Evolutionary conservation across 2,888 invertebrate species (phyloP), one percentile per base, ranked within the genome.

Genomic region (Seira musarum): DNA sequence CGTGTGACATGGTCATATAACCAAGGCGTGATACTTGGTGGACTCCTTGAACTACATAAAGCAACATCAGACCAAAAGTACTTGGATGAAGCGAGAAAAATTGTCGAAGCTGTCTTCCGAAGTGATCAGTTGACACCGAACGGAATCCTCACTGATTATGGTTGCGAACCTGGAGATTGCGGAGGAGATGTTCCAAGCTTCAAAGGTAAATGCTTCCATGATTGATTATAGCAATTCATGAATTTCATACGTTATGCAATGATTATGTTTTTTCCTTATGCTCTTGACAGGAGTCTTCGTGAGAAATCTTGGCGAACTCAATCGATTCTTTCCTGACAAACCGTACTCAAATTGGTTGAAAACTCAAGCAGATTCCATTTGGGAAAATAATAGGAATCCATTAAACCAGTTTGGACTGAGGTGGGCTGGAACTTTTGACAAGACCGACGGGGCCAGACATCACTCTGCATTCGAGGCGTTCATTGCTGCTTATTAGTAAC

Each of bases 401-500:
- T 3, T 49, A 3, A n/a, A 49, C 15, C 49, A 49, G 49, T 49
- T n/a, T 15, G 49, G 49, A 49, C 17, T 49, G 2, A 13, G 13
- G 13, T 49, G 49, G 49, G 78, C 61, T 10, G 87, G 87, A 0
- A 85, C 85, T 1, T 70, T 83, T 10, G 85, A 84, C 22, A 81
- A 72, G 24, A 46, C 78, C 10, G 74, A 81, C 60, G 83, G 82
- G 2, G 77, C 83, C 0, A 76, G 77, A 19, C 87, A 87, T 24
- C 85, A 85, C n/a, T 80, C 81, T 30, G 84, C 85, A 6, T 65
- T 85, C 22, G 87, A 87, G 49, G 82, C 84, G 19, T 84, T 84
- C 40, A 66, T 74, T 60, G 84, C 83, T 15, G 81, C 83, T 30
- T n/a, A n/a, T n/a, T n/a, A n/a, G n/a, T n/a, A n/a, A n/a, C n/a